A percentile compares a stretch with the other conserved stretches of the same genome.
phyloP scores from a whole-genome alignment of 2,113 vertebrate species.

The Atlantisia rogersi region DNA sequence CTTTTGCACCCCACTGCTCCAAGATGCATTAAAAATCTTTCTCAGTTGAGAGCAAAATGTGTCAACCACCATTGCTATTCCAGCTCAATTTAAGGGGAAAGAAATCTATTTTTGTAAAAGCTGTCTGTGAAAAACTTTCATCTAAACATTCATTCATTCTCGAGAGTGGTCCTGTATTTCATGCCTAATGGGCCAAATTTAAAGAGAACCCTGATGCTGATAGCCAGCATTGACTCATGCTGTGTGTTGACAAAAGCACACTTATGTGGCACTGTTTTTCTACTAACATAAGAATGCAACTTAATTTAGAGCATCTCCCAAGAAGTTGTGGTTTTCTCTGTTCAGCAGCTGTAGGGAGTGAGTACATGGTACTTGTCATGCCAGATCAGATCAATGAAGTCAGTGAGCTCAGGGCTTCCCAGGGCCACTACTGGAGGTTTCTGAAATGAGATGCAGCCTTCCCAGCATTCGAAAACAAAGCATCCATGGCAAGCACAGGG shows the following conservation, averaged over 20 bases:
- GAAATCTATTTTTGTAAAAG: constrained; percentile 43
- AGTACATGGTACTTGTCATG: not conserved
- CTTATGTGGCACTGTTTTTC: not conserved
- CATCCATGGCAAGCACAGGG: rapidly evolving
- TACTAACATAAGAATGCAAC: not conserved
- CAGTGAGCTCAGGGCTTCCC: not conserved
- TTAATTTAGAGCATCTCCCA: not conserved
- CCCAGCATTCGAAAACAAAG: not conserved
- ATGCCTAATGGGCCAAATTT: not conserved
- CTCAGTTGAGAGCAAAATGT: constrained; percentile 12
- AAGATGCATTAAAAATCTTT: constrained; percentile 52
- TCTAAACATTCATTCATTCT: not conserved
- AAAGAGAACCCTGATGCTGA: not conserved
- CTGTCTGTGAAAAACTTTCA: not conserved
- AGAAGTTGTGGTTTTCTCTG: not conserved
- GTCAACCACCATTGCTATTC: constrained; percentile 2
- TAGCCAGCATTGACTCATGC: not conserved
- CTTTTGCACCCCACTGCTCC: constrained; percentile 33
- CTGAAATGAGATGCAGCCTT: not conserved
- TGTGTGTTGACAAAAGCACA: not conserved
- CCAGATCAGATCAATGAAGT: not conserved
- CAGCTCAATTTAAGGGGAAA: constrained; percentile 9
- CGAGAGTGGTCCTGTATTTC: not conserved
- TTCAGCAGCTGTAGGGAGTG: not conserved
- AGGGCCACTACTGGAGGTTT: not conserved